These are phyloP conservation scores for Callipepla squamata DNA, from an alignment of 2,113 vertebrate genomes.

Conservation along the genomic window DNA sequence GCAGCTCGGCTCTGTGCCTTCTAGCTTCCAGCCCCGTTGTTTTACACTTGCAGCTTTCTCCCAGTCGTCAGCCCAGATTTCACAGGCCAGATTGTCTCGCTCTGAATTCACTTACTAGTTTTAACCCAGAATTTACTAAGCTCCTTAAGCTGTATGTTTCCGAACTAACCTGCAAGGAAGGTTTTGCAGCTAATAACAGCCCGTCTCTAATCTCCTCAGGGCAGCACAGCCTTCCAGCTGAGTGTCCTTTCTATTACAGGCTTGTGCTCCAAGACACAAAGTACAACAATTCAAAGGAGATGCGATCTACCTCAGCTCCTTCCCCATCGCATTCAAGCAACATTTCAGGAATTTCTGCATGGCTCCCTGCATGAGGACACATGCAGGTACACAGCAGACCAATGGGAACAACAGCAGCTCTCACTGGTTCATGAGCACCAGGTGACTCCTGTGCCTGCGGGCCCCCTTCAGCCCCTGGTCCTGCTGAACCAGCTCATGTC, in stretches of 20 bases:
- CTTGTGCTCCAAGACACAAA: not conserved
- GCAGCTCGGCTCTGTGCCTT: not conserved
- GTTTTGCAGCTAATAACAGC: not conserved
- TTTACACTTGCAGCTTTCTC: conserved; percentile 31
- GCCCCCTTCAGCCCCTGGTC: not conserved
- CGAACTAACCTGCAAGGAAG: not conserved
- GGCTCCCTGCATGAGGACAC: accelerated
- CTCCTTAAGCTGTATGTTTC: not conserved
- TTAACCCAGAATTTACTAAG: conserved; percentile 33
- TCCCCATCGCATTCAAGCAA: not conserved
- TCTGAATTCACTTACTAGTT: conserved; percentile 40
- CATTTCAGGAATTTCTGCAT: not conserved
- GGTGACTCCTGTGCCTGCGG: not conserved
- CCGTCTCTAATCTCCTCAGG: not conserved
- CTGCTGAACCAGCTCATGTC: accelerated
- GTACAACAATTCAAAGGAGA: not conserved
- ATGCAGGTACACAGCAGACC: not conserved
- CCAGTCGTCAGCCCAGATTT: conserved; percentile 30
- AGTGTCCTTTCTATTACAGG: not conserved
- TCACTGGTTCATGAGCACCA: accelerated
- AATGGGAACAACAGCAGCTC: not conserved
- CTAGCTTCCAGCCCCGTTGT: conserved; percentile 27
- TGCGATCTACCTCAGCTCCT: not conserved
- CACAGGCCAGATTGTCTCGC: conserved; percentile 28
- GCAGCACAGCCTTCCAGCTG: not conserved